These are phyloP conservation scores for Agonum fuliginosum DNA, from an alignment of 2,888 invertebrate genomes.

Conservation along the genomic window DNA sequence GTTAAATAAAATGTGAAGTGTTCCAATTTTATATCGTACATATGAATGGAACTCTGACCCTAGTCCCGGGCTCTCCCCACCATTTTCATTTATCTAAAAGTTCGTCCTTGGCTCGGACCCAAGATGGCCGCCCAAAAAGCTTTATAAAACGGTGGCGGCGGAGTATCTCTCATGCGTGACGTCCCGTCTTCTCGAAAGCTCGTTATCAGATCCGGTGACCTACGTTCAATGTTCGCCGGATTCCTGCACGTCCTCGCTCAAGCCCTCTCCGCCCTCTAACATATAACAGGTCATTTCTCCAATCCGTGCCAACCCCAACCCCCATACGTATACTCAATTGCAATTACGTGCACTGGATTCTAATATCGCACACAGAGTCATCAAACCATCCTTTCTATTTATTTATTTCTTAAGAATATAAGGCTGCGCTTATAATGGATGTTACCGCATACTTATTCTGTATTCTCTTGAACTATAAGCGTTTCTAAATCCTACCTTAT, in stretches of 20 bases:
- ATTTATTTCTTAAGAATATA: no score
- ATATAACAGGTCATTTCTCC: constrained; percentile 59
- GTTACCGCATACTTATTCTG: no score
- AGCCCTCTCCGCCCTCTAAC: constrained; percentile 34
- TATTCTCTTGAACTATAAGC: no score
- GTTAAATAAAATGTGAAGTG: not conserved
- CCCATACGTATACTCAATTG: not conserved
- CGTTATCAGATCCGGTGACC: constrained; percentile 61
- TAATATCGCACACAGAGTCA: no score
- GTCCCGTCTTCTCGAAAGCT: constrained; percentile 56
- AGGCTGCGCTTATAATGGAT: no score
- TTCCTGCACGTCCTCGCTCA: constrained; percentile 44
- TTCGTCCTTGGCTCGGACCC: constrained; percentile 59
- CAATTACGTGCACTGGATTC: no score
- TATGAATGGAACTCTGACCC: no score
- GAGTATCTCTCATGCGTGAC: constrained; percentile 59
- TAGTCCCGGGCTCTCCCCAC: not conserved
- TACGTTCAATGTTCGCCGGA: constrained; percentile 53
- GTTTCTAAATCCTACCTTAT: no score
- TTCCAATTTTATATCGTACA: constrained; percentile 10
- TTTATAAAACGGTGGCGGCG: constrained; percentile 62
- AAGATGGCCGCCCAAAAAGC: constrained; percentile 57
- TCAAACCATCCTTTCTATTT: no score
- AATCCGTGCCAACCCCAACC: constrained; percentile 34
- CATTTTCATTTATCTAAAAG: constrained; percentile 58